Percentiles rank a stretch among this genome's conserved stretches.
Evolutionary conservation across 2,113 vertebrate species (phyloP).

Genomic region (Oryctolagus cuniculus): mOryCun1.1 NC_091445.1:16271001-16271500

Average conservation of each 20-base stretch:
- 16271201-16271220: neutral
- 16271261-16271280: neutral
- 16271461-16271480: neutral
- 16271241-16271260: neutral
- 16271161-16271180: neutral
- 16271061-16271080: neutral
- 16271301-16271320: neutral
- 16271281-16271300: neutral
- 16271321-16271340: neutral
- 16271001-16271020: neutral
- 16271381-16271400: slow-evolving; percentile 19
- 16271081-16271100: neutral
- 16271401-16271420: neutral
- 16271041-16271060: neutral
- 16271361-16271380: neutral
- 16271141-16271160: neutral
- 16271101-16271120: neutral
- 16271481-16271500: neutral
- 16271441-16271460: neutral
- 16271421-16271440: neutral
- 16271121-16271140: neutral
- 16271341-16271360: neutral
- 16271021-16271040: neutral
- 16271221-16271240: neutral
- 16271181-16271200: neutral